Evolutionary conservation across 2,797 vertebrate genomes (phyloP).

Genomic region (Malacoraja senta): DNA sequence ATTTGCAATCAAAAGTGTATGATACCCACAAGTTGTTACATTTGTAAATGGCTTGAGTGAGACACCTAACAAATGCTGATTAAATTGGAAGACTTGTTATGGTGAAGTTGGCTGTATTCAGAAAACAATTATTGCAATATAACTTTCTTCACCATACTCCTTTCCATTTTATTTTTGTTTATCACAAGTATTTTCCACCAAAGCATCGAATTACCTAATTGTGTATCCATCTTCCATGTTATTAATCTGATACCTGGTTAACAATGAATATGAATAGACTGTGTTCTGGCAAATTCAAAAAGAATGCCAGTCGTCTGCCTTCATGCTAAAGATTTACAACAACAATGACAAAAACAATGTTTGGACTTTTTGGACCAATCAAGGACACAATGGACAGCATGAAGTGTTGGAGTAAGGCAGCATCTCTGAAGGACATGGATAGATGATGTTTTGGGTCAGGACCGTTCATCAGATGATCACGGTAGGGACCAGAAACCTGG

Average conservation of each 20-base stretch:
- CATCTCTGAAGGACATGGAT: too few species aligned
- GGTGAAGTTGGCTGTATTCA: background rate
- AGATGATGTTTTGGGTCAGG: too few species aligned
- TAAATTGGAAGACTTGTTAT: background rate
- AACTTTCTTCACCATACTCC: background rate
- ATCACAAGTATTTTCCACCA: background rate
- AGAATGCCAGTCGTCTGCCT: background rate
- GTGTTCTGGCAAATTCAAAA: background rate
- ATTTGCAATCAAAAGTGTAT: conserved; percentile 21
- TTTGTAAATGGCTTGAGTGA: conserved; percentile 22
- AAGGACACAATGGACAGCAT: background rate
- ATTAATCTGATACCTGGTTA: background rate
- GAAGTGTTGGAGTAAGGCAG: too few species aligned
- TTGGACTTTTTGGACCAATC: background rate
- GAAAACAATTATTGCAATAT: background rate
- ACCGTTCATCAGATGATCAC: too few species aligned
- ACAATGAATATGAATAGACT: background rate
- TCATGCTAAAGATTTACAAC: background rate
- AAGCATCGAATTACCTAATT: too few species aligned
- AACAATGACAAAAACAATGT: background rate
- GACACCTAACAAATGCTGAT: conserved; percentile 9
- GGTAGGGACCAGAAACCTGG: too few species aligned
- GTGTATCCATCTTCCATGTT: too few species aligned
- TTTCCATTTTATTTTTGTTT: background rate
- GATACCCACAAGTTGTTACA: conserved; percentile 24